These are phyloP conservation scores for Mesorhabditis sp. DNA, from an alignment of 2,888 invertebrate species.

Conservation along the genomic window DNA sequence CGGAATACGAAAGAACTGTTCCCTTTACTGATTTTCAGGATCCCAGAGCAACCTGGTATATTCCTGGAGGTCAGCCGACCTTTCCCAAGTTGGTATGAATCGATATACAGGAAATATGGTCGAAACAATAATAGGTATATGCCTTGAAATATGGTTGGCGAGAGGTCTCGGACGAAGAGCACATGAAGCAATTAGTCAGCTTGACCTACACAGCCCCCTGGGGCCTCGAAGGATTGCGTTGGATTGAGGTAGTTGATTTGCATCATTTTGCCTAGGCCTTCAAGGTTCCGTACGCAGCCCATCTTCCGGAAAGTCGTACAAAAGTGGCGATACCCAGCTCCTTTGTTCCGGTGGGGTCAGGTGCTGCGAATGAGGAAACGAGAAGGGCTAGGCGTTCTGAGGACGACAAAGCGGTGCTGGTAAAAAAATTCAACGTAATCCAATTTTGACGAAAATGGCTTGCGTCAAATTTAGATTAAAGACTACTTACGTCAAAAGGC, in stretches of 20 bases:
- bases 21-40: neutral
- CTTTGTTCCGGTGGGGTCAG: neutral
- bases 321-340: conserved; percentile 1
- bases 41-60: neutral
- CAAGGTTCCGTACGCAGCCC: neutral
- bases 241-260: conserved; percentile 3
- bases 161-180: neutral
- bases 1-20: neutral
- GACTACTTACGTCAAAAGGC: too few species aligned
- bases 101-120: neutral
- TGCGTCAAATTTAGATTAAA: too few species aligned
- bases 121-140: neutral
- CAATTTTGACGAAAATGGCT: too few species aligned
- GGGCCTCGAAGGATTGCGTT: neutral
- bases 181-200: neutral
- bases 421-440: too few species aligned
- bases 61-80: neutral
- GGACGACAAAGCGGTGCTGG: too few species aligned
- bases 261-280: too few species aligned
- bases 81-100: neutral
- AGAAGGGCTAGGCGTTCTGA: too few species aligned
- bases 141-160: neutral
- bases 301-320: neutral
- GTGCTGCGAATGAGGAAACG: too few species aligned
- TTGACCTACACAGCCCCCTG: neutral